Percentiles rank a stretch among this genome's conserved stretches.
phyloP scores from a whole-genome alignment of 2,797 vertebrate genomes.

The Sarcophilus harrisii region DNA sequence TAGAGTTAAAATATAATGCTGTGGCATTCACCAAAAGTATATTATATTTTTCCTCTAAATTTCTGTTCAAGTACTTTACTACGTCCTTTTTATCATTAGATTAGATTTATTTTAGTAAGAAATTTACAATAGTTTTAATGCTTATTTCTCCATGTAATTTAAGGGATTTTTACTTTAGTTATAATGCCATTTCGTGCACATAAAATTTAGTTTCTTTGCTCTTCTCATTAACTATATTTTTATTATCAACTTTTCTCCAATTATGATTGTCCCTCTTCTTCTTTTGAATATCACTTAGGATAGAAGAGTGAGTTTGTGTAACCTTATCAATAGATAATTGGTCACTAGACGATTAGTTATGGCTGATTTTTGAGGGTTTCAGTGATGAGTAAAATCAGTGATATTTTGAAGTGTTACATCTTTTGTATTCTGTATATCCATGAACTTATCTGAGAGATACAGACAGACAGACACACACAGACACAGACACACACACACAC shows the following conservation, averaged over 20 bases:
- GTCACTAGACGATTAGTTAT: background rate
- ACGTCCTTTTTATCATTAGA: background rate
- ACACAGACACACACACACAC: too few relatives aligned
- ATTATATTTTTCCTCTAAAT: background rate
- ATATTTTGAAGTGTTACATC: background rate
- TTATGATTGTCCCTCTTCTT: background rate
- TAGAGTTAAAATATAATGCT: background rate
- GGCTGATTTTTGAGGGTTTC: background rate
- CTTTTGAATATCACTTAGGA: background rate
- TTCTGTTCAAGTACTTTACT: background rate
- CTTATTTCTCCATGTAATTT: background rate
- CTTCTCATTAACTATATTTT: background rate
- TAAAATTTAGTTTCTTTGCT: background rate
- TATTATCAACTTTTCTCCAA: background rate
- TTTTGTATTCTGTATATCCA: background rate
- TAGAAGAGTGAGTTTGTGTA: background rate
- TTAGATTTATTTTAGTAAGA: background rate
- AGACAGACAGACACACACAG: too few relatives aligned
- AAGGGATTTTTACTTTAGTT: background rate
- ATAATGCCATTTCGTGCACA: background rate
- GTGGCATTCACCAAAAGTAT: background rate
- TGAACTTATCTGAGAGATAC: background rate
- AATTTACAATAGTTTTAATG: background rate
- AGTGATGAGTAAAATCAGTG: background rate
- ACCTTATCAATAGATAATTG: background rate